Base-by-base conservation (phyloP, 2,888 invertebrate genomes). In the Epistrophella euchroma region DNA sequence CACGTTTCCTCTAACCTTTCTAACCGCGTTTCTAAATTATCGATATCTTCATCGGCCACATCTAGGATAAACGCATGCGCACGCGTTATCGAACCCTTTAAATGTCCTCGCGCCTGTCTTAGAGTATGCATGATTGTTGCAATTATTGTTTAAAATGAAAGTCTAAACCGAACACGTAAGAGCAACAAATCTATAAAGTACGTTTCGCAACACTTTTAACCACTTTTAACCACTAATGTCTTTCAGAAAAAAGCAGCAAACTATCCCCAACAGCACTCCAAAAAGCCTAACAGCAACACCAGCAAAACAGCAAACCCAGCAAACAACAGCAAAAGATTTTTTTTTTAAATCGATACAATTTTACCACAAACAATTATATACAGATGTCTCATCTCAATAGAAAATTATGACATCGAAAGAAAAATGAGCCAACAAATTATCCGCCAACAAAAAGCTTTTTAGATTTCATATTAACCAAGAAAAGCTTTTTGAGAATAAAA, bases 31-130 rank as follows among this genome's bases (percentile, higher is more conserved):
- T 52, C 25, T 52, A 43, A 43, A 64, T 62, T 2, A 13, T 13
- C 11, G 2, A 52, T 52, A 13, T 62, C 28, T 74, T 62, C 52
- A 50, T 50, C 50, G 25, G 40, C 58, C 15, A 56, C 19, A 5
- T 72, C 35, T 58, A 62, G 10, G n/a, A 52, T 52, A 28, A 15
- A 52, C 2, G 28, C 15, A 28, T 28, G 25, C 15, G 52, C 52
- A 50, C 45, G 58, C 17, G 58, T 58, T 43, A 56, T 43, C n/a
- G 43, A 55, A 71, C 35, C 35, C 28, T 50, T 66, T 10, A 52
- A 52, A 28, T 68, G 68, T 52, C 52, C 68, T 22, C 68, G 37
- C 15, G 68, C 37, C 37, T 52, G 52, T 52, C 22, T 68, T 25
- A 68, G 22, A 9, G 50, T 22, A 25, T 37, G 37, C n/a, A 52